Evolutionary conservation across 2,888 invertebrate species (phyloP).

Genomic region (Neoscelio sp.): DNA sequence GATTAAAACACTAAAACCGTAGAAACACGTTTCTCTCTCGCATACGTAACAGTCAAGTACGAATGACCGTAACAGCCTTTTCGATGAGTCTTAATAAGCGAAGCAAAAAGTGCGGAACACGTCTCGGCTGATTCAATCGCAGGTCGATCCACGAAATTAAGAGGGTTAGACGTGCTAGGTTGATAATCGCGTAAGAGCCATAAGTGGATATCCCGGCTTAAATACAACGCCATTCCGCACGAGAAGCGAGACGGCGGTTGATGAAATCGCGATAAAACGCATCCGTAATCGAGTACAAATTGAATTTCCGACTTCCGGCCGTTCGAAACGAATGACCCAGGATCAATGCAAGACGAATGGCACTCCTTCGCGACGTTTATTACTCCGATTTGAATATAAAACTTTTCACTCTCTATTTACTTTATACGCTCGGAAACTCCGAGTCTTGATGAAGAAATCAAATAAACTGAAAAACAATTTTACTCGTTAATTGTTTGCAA

Average conservation of each 20-base stretch:
- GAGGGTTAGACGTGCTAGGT: constrained; percentile 60
- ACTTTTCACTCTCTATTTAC: constrained; percentile 34
- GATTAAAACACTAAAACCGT: constrained; percentile 7
- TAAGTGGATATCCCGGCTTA: constrained; percentile 59
- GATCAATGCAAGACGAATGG: constrained; percentile 17
- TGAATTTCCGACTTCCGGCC: constrained; percentile 44
- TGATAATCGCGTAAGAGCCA: constrained; percentile 62
- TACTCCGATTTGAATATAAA: constrained; percentile 24
- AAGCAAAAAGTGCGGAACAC: constrained; percentile 43
- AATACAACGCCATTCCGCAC: constrained; percentile 36
- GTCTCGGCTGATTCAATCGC: constrained; percentile 59
- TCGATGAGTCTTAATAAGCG: constrained; percentile 30
- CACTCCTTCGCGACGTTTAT: constrained; percentile 42
- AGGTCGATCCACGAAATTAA: constrained; percentile 55
- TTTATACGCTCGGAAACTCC: constrained; percentile 26
- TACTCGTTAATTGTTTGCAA: no score
- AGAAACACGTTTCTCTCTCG: constrained; percentile 17
- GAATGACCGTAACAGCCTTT: constrained; percentile 47
- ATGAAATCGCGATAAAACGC: constrained; percentile 58
- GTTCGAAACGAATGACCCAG: constrained; percentile 15
- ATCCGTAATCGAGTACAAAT: constrained; percentile 63
- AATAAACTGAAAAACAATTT: background rate
- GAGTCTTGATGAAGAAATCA: background rate
- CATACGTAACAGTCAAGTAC: constrained; percentile 39
- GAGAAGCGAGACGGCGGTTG: constrained; percentile 43